Evolutionary conservation across 2,888 invertebrate genomes (phyloP).

Genomic region (Drosophila sordidula): DNA sequence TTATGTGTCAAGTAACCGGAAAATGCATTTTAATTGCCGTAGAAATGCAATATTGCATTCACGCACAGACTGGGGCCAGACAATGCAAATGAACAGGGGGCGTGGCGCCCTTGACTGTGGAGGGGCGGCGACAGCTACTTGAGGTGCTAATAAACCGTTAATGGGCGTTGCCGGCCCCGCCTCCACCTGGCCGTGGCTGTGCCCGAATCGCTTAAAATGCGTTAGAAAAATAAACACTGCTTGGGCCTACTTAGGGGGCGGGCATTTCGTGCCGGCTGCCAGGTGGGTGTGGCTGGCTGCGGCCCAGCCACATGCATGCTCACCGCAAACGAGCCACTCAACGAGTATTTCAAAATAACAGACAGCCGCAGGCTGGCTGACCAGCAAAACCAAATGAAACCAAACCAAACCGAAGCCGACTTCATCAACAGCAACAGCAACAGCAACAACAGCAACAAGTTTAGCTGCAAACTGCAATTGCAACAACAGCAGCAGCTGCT

Average conservation of each 20-base stretch:
- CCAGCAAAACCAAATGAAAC: conserved; percentile 73
- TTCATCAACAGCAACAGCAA: conserved; percentile 70
- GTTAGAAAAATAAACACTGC: conserved; percentile 39
- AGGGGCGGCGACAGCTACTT: conserved; percentile 5
- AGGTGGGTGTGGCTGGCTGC: conserved; percentile 26
- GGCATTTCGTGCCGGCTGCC: conserved; percentile 10
- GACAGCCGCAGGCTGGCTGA: conserved; percentile 66
- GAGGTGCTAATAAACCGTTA: conserved; percentile 66
- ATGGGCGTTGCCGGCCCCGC: conserved; percentile 34
- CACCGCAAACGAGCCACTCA: conserved; percentile 79
- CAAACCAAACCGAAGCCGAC: conserved; percentile 73
- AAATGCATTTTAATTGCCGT: conserved; percentile 84
- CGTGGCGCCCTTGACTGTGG: conserved; percentile 19
- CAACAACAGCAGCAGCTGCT: conserved; percentile 64
- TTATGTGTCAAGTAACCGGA: conserved; percentile 84
- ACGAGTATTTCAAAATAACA: conserved; percentile 80
- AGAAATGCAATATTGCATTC: conserved; percentile 75
- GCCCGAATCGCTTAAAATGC: conserved; percentile 33
- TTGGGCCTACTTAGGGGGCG: background rate
- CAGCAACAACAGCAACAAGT: conserved; percentile 43
- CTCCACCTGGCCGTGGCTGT: background rate
- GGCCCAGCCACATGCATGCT: conserved; percentile 66
- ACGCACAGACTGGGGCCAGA: background rate
- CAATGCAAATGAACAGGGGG: conserved; percentile 7
- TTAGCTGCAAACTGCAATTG: conserved; percentile 36